Evolutionary conservation across 2,888 invertebrate genomes (phyloP).

Genomic region (Phyllotreta cruciferae): DNA sequence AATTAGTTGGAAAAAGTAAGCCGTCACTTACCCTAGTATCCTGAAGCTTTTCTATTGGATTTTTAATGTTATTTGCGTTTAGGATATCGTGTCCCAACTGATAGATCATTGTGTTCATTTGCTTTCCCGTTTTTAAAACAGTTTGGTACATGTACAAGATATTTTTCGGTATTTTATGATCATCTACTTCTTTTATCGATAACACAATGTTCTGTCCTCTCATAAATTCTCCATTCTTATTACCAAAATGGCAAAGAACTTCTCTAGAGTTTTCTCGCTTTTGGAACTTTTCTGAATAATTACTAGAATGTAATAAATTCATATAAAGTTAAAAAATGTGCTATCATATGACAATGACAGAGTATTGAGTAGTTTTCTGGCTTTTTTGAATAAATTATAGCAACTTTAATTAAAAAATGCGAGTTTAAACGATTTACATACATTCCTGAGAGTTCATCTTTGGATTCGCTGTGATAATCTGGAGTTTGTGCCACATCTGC

Average conservation of each 20-base stretch:
- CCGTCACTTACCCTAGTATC: conserved; percentile 32
- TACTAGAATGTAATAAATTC: conserved; percentile 20
- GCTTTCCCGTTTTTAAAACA: conserved; percentile 59
- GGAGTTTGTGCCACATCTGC: too few relatives aligned
- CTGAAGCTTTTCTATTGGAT: conserved; percentile 37
- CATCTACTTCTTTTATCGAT: conserved; percentile 33
- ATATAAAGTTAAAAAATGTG: background rate
- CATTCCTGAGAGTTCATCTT: too few relatives aligned
- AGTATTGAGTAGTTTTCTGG: background rate
- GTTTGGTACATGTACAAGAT: conserved; percentile 49
- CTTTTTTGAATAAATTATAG: background rate
- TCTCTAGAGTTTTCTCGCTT: conserved; percentile 38
- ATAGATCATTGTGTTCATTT: conserved; percentile 58
- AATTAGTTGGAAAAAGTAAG: background rate
- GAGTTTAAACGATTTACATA: too few relatives aligned
- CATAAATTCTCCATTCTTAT: conserved; percentile 33
- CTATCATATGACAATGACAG: background rate
- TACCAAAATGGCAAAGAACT: conserved; percentile 37
- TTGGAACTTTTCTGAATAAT: conserved; percentile 35
- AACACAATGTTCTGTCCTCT: conserved; percentile 24
- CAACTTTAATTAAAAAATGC: too few relatives aligned
- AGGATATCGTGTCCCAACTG: conserved; percentile 52
- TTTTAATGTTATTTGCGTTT: conserved; percentile 52
- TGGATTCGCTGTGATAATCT: too few relatives aligned
- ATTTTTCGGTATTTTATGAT: conserved; percentile 21